Percentiles rank a stretch among this genome's conserved stretches.
Conservation (phyloP, 2,888 invertebrate species). For the Drosophila merina region DNA sequence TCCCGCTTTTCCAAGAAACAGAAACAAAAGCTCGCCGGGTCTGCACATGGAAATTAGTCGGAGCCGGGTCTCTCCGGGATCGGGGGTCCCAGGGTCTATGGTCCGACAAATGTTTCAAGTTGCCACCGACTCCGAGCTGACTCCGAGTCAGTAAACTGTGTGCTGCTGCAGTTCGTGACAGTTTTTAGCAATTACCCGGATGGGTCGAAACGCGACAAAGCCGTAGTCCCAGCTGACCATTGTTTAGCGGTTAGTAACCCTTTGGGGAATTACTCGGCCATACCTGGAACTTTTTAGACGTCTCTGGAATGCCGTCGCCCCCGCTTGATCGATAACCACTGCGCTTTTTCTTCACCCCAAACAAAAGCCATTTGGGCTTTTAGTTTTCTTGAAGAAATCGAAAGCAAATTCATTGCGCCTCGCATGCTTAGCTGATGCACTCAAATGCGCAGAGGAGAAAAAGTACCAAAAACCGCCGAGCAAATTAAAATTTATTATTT, state of each 20-base stretch:
- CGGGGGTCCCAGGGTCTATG: slow-evolving; percentile 13
- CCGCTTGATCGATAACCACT: background rate
- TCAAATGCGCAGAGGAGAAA: slow-evolving; percentile 69
- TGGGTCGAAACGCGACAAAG: slow-evolving; percentile 37
- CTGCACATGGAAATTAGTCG: slow-evolving; percentile 62
- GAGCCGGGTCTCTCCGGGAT: slow-evolving; percentile 11
- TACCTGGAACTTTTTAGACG: background rate
- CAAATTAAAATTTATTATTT: slow-evolving; percentile 71
- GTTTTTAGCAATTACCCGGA: slow-evolving; percentile 69
- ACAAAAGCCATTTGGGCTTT: slow-evolving; percentile 2
- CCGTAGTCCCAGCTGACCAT: slow-evolving; percentile 48
- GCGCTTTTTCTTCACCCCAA: slow-evolving; percentile 16
- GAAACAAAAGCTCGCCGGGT: slow-evolving; percentile 32
- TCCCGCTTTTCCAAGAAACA: slow-evolving; percentile 46
- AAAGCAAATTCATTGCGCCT: slow-evolving; percentile 59
- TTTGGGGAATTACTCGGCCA: background rate
- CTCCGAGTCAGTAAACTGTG: slow-evolving; percentile 68
- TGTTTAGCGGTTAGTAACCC: slow-evolving; percentile 70
- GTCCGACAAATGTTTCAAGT: slow-evolving; percentile 40
- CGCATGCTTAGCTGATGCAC: slow-evolving; percentile 80
- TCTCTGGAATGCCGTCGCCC: background rate
- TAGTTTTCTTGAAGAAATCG: slow-evolving; percentile 62
- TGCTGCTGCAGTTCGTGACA: slow-evolving; percentile 71
- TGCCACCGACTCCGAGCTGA: slow-evolving; percentile 32
- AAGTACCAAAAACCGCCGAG: slow-evolving; percentile 37